Evolutionary conservation across 2,888 invertebrate species (phyloP).

Genomic region (Ferdinandea cuprea): DNA sequence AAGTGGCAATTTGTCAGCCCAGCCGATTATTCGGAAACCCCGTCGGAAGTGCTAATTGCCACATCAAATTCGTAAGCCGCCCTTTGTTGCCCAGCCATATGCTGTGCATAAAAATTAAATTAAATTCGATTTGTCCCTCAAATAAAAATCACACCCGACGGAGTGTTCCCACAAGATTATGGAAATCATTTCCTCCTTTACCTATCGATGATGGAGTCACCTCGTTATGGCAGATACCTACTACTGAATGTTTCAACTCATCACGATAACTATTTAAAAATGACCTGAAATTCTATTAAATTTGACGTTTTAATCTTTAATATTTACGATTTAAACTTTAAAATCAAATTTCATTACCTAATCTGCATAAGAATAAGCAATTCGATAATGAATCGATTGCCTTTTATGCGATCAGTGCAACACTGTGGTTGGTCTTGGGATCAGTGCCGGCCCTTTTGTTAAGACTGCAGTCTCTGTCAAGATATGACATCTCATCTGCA

Average conservation of each 20-base stretch:
- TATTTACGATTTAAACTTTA: conserved; percentile 34
- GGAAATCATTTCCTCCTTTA: conserved; percentile 7
- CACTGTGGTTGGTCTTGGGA: neutral
- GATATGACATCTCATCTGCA: conserved; percentile 60
- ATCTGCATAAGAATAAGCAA: conserved; percentile 29
- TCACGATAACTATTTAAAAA: neutral
- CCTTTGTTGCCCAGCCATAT: neutral
- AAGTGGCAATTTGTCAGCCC: conserved; percentile 15
- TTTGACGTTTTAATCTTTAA: conserved; percentile 29
- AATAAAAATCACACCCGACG: neutral
- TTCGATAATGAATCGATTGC: neutral
- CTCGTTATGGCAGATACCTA: neutral
- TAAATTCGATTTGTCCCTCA: conserved; percentile 15
- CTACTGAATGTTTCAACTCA: conserved; percentile 8
- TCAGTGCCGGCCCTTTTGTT: conserved; percentile 13
- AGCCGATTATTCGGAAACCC: too few relatives aligned
- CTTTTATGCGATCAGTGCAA: conserved; percentile 2
- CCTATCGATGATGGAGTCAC: neutral
- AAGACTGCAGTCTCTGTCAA: conserved; percentile 24
- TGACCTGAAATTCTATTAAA: neutral
- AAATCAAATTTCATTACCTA: neutral
- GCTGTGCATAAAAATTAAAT: neutral
- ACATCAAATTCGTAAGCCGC: neutral
- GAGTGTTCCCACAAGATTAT: conserved; percentile 21
- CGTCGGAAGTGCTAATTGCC: conserved; percentile 16